These are phyloP conservation scores for Grapholita molesta DNA, from an alignment of 1,140 invertebrate species.

Conservation along the genomic window DNA sequence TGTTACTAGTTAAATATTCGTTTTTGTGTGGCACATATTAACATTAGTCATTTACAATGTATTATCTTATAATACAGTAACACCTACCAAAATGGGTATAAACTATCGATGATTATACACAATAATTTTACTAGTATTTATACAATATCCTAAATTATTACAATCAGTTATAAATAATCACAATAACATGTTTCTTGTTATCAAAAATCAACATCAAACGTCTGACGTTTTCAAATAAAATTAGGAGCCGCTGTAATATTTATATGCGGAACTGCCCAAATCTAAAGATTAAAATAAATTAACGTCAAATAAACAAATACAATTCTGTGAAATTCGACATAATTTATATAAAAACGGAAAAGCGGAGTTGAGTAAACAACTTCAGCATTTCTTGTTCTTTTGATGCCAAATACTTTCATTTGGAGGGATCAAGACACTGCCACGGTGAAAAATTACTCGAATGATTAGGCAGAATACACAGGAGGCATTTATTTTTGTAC, in stretches of 20 bases:
- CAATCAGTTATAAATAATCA: constrained; percentile 34
- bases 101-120: constrained; percentile 13
- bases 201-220: constrained; percentile 33
- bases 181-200: constrained; percentile 31
- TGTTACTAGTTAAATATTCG: constrained; percentile 28
- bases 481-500: not conserved
- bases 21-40: constrained; percentile 15
- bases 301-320: not conserved
- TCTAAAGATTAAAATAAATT: not conserved
- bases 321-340: not conserved
- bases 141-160: constrained; percentile 27
- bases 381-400: constrained; percentile 15
- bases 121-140: not conserved
- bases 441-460: constrained; percentile 18
- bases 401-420: constrained; percentile 18
- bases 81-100: constrained; percentile 6
- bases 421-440: constrained; percentile 5
- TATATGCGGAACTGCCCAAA: not conserved
- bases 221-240: constrained; percentile 40
- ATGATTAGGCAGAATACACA: constrained; percentile 18
- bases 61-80: constrained; percentile 18
- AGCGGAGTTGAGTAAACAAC: constrained; percentile 39
- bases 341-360: constrained; percentile 29
- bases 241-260: not conserved
- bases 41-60: constrained; percentile 13